These are phyloP conservation scores for Phytoseiulus persimilis DNA, from an alignment of 2,888 invertebrate genomes.

Conservation along the genomic window DNA sequence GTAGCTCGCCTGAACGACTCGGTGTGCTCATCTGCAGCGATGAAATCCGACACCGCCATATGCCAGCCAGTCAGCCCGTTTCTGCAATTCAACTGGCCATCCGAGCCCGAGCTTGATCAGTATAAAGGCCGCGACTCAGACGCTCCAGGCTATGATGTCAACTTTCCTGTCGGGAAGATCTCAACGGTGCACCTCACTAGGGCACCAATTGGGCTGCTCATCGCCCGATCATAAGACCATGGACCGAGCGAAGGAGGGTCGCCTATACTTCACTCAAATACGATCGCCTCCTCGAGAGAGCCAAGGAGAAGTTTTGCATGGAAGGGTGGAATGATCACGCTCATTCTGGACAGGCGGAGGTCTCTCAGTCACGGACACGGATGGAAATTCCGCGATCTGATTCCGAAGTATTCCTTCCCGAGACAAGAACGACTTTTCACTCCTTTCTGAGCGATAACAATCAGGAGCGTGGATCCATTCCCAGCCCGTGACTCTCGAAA, in stretches of 20 bases:
- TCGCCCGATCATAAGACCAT: not conserved
- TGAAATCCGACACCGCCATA: not conserved
- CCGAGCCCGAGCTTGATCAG: not conserved
- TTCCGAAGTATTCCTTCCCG: too few species aligned
- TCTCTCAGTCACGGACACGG: too few species aligned
- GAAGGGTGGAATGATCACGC: too few species aligned
- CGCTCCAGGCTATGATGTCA: not conserved
- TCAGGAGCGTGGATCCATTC: too few species aligned
- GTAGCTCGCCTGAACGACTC: not conserved
- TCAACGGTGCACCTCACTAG: not conserved
- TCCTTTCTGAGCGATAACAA: too few species aligned
- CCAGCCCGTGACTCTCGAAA: too few species aligned
- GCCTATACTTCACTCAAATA: too few species aligned
- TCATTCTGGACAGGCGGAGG: too few species aligned
- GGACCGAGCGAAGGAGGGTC: not conserved
- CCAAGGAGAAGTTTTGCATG: too few species aligned
- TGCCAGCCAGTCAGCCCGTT: not conserved
- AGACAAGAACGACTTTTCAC: too few species aligned
- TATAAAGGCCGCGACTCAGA: not conserved
- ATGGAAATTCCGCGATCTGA: too few species aligned
- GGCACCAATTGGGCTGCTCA: not conserved
- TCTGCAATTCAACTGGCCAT: not conserved
- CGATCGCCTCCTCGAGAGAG: too few species aligned
- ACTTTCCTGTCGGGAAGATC: not conserved
- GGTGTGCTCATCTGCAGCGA: not conserved